phyloP scores from a whole-genome alignment of 2,888 invertebrate genomes.

The Andrena trimmerana region DNA sequence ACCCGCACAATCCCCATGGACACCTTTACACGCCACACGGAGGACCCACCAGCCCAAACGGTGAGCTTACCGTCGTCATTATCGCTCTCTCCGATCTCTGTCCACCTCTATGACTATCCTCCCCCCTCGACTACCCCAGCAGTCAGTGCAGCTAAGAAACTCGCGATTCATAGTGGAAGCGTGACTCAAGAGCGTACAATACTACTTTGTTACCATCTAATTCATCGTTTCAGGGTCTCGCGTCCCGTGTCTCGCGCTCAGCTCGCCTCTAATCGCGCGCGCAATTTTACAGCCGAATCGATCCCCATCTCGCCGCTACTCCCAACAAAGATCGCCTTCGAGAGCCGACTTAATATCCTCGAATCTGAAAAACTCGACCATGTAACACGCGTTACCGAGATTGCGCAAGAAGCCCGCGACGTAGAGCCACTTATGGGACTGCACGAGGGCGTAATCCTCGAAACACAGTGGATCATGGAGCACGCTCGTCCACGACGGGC shows the following conservation, averaged over 20 bases:
- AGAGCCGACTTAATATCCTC: conserved; percentile 16
- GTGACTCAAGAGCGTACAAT: too few species aligned
- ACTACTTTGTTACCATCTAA: too few species aligned
- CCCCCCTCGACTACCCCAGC: neutral
- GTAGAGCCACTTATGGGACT: neutral
- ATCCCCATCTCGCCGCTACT: conserved; percentile 23
- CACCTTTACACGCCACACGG: conserved; percentile 83
- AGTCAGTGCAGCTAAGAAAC: too few species aligned
- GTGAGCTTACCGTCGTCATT: conserved; percentile 69
- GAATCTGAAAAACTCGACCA: neutral
- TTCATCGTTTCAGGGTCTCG: too few species aligned
- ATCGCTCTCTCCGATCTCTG: neutral
- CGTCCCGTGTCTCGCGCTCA: neutral
- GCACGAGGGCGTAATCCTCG: conserved; percentile 12
- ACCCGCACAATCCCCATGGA: conserved; percentile 87
- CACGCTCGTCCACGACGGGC: neutral
- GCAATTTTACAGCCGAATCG: conserved; percentile 34
- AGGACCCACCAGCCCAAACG: conserved; percentile 83
- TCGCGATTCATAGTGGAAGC: too few species aligned
- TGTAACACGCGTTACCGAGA: conserved; percentile 9
- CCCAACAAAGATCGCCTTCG: conserved; percentile 17
- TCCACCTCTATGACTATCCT: neutral
- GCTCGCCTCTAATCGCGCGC: conserved; percentile 28
- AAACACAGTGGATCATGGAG: neutral
- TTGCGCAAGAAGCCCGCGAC: neutral